phyloP scores from a whole-genome alignment of 1,140 invertebrate genomes.

The Drosophila bifasciata region DNA sequence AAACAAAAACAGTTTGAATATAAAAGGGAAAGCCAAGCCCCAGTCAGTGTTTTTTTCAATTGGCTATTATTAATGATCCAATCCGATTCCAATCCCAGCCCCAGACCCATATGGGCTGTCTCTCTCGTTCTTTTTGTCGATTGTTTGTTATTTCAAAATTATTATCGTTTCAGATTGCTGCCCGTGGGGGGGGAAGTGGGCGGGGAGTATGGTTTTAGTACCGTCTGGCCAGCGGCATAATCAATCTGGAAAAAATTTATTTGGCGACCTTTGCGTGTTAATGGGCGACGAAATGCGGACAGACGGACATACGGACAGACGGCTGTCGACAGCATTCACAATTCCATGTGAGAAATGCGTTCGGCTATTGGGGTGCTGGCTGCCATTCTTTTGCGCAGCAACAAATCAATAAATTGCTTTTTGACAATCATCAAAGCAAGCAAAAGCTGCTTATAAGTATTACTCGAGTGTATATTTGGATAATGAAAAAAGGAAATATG shows the following conservation, averaged over 20 bases:
- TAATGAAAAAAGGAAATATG: slow-evolving; percentile 20
- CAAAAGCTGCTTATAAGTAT: slow-evolving; percentile 3
- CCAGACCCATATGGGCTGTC: not conserved
- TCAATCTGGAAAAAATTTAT: slow-evolving; percentile 75
- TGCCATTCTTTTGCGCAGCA: slow-evolving; percentile 36
- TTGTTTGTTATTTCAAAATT: slow-evolving; percentile 61
- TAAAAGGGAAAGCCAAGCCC: slow-evolving; percentile 1
- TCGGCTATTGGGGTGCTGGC: not conserved
- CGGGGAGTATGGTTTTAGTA: slow-evolving; percentile 8
- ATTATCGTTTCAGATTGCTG: slow-evolving; percentile 36
- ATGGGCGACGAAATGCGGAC: too few species aligned
- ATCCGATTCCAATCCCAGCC: not conserved
- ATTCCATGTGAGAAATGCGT: slow-evolving; percentile 13
- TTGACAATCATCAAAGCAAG: slow-evolving; percentile 36
- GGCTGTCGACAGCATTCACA: slow-evolving; percentile 51
- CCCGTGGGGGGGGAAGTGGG: not conserved
- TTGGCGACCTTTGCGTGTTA: slow-evolving; percentile 73
- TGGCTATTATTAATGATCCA: too few species aligned
- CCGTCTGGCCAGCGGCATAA: slow-evolving; percentile 68
- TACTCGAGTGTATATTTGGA: slow-evolving; percentile 12
- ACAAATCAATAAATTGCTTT: slow-evolving; percentile 69
- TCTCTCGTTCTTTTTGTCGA: slow-evolving; percentile 24
- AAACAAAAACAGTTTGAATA: slow-evolving; percentile 33
- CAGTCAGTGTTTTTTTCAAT: slow-evolving; percentile 9
- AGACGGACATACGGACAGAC: too few species aligned